Conservation (phyloP, 92 coral and sea anemone genomes). For the Isaurus tuberculatus region DNA sequence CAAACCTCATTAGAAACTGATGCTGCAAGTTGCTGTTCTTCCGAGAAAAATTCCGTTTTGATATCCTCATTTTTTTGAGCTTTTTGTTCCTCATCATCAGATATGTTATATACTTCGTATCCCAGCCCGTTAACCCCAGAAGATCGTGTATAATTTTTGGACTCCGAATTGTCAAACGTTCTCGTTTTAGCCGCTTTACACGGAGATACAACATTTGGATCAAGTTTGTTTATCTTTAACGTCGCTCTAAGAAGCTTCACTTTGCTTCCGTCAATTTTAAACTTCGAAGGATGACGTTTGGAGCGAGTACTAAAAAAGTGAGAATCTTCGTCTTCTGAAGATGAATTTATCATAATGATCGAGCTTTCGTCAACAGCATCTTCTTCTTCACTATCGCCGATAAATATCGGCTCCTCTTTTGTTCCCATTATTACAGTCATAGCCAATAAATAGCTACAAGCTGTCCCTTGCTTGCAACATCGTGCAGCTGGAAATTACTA, state of each 20-base stretch:
- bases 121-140: background rate
- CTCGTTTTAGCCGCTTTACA: background rate
- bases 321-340: background rate
- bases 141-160: background rate
- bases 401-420: background rate
- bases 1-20: background rate
- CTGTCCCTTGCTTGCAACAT: background rate
- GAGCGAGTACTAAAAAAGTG: background rate
- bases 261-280: background rate
- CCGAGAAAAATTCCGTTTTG: background rate
- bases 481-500: background rate
- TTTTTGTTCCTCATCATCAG: background rate
- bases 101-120: background rate
- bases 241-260: background rate
- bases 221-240: background rate
- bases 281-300: background rate
- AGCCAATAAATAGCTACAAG: background rate
- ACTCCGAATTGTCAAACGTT: background rate
- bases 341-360: background rate
- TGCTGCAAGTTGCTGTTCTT: background rate
- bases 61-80: background rate
- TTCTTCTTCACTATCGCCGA: background rate
- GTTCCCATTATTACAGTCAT: background rate
- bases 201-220: background rate
- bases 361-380: background rate